Conservation (phyloP, 2,113 vertebrate species). For the Pimephales promelas region DNA sequence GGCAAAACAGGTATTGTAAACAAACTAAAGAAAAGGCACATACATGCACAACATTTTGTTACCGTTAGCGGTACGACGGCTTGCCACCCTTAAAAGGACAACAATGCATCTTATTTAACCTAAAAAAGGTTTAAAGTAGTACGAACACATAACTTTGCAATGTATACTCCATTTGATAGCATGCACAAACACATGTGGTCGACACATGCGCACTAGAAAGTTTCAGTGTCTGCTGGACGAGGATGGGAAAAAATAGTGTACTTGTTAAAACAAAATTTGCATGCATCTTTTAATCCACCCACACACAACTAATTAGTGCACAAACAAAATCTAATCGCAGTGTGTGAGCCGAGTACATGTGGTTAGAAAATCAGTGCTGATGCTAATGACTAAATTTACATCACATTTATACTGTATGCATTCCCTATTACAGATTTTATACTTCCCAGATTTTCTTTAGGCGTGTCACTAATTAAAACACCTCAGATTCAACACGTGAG, state of each 20-base stretch:
- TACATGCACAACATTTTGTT: not conserved
- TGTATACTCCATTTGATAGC: not conserved
- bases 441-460: not conserved
- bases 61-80: not conserved
- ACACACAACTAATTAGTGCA: no score
- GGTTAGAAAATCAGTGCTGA: not conserved
- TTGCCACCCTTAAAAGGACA: not conserved
- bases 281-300: not conserved
- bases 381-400: not conserved
- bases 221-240: no score
- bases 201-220: no score
- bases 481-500: not conserved
- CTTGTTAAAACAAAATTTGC: not conserved
- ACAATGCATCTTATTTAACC: not conserved
- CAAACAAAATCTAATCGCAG: no score
- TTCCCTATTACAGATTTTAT: no score
- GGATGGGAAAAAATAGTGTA: no score
- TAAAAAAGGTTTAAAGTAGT: not conserved
- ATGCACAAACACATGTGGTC: no score
- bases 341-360: no score
- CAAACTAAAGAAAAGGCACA: not conserved
- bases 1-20: constrained; percentile 21
- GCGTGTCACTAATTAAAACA: not conserved
- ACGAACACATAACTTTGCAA: not conserved
- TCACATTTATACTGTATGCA: not conserved